Evolutionary conservation across 2,888 invertebrate species (phyloP), one percentile per base, ranked within the genome.

Genomic region (Pseudoips prasinana): DNA sequence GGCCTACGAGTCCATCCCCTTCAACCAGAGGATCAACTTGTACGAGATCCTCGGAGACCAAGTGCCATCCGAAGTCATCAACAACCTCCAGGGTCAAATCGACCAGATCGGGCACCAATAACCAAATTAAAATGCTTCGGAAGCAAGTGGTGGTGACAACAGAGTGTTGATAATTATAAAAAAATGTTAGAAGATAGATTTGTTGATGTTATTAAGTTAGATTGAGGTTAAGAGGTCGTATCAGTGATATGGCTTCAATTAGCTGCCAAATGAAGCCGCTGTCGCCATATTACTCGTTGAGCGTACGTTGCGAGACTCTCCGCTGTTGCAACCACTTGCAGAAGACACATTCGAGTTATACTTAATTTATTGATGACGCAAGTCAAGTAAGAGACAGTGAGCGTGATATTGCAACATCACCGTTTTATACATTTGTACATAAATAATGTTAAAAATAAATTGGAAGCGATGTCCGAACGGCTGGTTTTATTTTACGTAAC

Each of bases 1-100:
- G 2, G 95, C 95, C 3, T 95, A 95, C 78, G 95, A 96, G 80
- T 93, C 94, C 50, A 96, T 96, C 64, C 96, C 96, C 63, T 95
- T 93, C 44, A 92, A 95, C 84, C 95, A 96, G 80, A 91, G 92
- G 66, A 94, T 96, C 78, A 94, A 95, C 79, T 90, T 96, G n/a
- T 93, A 91, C 73, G 94, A 95, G 75, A 94, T 96, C 62, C 90
- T 96, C 36, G 95, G 95, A 5, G 95, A 94, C 71, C 94, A 95
- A 75, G 93, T 96, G 43, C 96, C 96, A 5, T 92, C 93, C 25
- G 96, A 96, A 85, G 96, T 96, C 22, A 94, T 96, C 73, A 95
- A 93, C 90, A 96, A 96, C 83, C 91, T 96, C 43, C 96, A 96
- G 74, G 86, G 92, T 33, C 96, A 96, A 83, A 93, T 96, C 61